phyloP scores from a whole-genome alignment of 92 coral and sea anemone genomes.

The Porites rus region DNA sequence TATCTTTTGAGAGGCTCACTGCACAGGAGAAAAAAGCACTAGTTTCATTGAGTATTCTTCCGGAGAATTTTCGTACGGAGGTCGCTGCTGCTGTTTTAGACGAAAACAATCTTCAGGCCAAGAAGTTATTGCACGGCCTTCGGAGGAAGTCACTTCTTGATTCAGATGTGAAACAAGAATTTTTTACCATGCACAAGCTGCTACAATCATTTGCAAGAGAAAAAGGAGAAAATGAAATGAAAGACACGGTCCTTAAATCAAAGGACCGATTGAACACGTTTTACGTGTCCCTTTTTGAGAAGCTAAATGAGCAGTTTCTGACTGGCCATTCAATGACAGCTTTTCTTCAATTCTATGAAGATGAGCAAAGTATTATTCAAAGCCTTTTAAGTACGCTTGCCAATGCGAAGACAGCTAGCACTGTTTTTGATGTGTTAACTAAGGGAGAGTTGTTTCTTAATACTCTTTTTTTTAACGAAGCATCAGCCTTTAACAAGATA shows the following conservation, averaged over 20 bases:
- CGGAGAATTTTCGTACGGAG: no score
- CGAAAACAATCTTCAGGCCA: no score
- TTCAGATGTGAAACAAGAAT: no score
- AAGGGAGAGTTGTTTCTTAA: constrained; percentile 12
- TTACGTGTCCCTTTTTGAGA: constrained; percentile 9
- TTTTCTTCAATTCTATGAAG: background rate
- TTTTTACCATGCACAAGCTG: constrained; percentile 42
- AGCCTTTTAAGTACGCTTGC: background rate
- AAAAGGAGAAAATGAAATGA: constrained; percentile 39
- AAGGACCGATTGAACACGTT: constrained; percentile 5
- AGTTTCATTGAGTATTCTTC: no score
- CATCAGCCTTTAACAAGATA: background rate
- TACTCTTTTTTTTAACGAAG: background rate
- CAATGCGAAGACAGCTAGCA: background rate
- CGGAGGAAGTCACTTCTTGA: no score
- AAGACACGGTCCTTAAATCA: constrained; percentile 1
- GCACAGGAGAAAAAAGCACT: no score
- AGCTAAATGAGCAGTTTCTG: constrained; percentile 31
- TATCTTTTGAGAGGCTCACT: no score
- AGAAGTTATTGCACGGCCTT: no score
- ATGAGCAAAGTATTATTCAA: constrained; percentile 17
- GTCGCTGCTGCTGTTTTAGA: no score
- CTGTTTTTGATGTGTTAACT: background rate
- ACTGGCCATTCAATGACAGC: background rate
- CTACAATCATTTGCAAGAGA: constrained; percentile 32